Evolutionary conservation across 2,888 invertebrate species (phyloP), one percentile per base, ranked within the genome.

Genomic region (Prosapia bicincta): DNA sequence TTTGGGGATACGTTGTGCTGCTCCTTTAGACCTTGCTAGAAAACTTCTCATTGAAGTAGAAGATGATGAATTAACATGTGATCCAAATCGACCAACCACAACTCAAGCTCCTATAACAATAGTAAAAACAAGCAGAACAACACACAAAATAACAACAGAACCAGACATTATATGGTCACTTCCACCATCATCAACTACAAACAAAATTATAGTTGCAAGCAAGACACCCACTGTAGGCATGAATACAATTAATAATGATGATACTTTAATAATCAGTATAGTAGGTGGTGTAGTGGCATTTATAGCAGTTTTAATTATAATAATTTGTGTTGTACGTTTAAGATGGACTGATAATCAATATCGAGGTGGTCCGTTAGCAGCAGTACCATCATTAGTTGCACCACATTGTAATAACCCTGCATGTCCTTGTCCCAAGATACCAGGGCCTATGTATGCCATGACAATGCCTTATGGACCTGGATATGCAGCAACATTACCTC

Each of bases 241-340:
- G 76, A 87, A 88, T 9, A 86, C 91, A 0, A 88, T 93, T 13
- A 92, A 90, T 74, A 96, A 95, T 82, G 96, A 97, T 81, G 96
- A 96, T 81, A 96, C 95, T 3, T 87, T 97, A n/a, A 96, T 97
- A 72, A 96, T 97, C 77, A 95, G 95, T n/a, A 96, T 97, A 80
- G 96, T 96, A 0, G 96, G 96, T 0, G 96, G 96, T 0, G 96
- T 96, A 0, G 95, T 97, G 0, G 95, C 94, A 0, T 95, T 97
- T 83, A 95, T 97, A 79, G 93, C 93, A 13, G 93, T 96, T 79
- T 88, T 96, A 73, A 93, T 96, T 38, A 92, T 96, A 28, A 91
- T 92, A n/a, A 95, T 95, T 80, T 97, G 96, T 83, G 93, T 96
- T 65, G 93, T 96, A 32, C 88, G 96, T 20, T 84, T 94, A 82